Evolutionary conservation across 2,113 vertebrate genomes (phyloP), one percentile per base, ranked within the genome.

Genomic region (Periophthalmus modestus): DNA sequence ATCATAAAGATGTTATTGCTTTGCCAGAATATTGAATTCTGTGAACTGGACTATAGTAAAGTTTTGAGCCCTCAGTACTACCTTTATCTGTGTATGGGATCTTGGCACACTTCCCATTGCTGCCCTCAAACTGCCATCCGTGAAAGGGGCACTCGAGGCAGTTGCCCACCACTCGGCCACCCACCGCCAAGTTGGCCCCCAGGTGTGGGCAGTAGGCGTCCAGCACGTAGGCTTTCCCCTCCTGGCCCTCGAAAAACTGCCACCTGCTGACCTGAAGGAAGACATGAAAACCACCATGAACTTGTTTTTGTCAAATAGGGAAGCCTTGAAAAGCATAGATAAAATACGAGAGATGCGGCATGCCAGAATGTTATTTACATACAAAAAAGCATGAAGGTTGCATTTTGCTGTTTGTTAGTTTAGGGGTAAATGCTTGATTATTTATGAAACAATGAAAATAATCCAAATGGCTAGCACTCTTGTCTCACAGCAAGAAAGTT

Each of bases 121-220:
- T 73, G 2, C 94, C 95, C 0, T 21, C 79, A 75, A 95, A 94
- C 83, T 87, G 92, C 95, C 95, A 96, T 62, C 95, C 94, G 0
- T 95, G 95, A 76, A 94, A 95, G 0, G 94, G 96, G 66, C 95
- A 95, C 55, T 96, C 92, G 0, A 95, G 89, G 73, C 95, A 95
- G 46, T 68, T 80, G 18, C 94, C 95, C 34, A 92, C 75, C 43
- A 96, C 93, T 0, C 66, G 83, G 18, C 95, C 94, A 0, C 95
- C 94, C 0, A 94, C 88, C 0, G 92, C 87, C 33, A 95, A 82
- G 85, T 91, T 94, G 36, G 95, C 94, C 0, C 95, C 94, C 3
- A 96, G 90, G 70, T 94, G 95, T 2, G 95, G 95, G 71, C 95
- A 95, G 79, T 95, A 94, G 10, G 94, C 88, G 0, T 94, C 92